These are phyloP conservation scores for Takifugu bimaculatus DNA, from an alignment of 2,113 vertebrate genomes.

Conservation along the genomic window DNA sequence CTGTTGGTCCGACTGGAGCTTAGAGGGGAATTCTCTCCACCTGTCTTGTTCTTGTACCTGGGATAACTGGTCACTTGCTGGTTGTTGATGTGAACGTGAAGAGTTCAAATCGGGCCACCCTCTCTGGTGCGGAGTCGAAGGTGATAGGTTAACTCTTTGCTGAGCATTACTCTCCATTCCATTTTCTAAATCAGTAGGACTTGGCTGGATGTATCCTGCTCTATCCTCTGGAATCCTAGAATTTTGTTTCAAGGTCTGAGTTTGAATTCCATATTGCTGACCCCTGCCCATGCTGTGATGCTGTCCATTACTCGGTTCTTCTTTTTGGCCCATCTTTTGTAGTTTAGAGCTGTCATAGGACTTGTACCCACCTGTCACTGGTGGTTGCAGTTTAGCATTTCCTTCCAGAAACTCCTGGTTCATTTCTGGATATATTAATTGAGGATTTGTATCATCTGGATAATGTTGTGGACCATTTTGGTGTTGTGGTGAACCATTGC, in stretches of 20 bases:
- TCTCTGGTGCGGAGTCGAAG: slow-evolving; percentile 61
- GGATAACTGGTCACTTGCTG: slow-evolving; percentile 48
- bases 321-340: slow-evolving; percentile 63
- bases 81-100: slow-evolving; percentile 58
- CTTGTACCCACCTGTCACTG: slow-evolving; percentile 57
- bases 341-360: slow-evolving; percentile 61
- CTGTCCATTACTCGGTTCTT: slow-evolving; percentile 48
- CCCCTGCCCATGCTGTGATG: slow-evolving; percentile 38
- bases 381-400: slow-evolving; percentile 53
- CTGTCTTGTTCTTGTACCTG: slow-evolving; percentile 62
- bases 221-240: slow-evolving; percentile 24
- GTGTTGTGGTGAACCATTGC: slow-evolving; percentile 72
- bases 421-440: slow-evolving; percentile 74
- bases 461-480: slow-evolving; percentile 68
- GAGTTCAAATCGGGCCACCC: slow-evolving; percentile 82
- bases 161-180: slow-evolving; percentile 59
- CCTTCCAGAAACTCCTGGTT: slow-evolving; percentile 70
- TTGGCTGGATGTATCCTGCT: slow-evolving; percentile 32
- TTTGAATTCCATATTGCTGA: slow-evolving; percentile 52
- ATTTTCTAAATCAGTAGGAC: slow-evolving; percentile 55
- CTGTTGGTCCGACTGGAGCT: slow-evolving; percentile 63
- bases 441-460: slow-evolving; percentile 69
- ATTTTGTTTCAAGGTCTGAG: slow-evolving; percentile 51
- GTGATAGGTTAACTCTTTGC: slow-evolving; percentile 37
- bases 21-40: slow-evolving; percentile 69